Evolutionary conservation across 1,140 invertebrate genomes (phyloP).

Genomic region (Arctopsyche grandis): DNA sequence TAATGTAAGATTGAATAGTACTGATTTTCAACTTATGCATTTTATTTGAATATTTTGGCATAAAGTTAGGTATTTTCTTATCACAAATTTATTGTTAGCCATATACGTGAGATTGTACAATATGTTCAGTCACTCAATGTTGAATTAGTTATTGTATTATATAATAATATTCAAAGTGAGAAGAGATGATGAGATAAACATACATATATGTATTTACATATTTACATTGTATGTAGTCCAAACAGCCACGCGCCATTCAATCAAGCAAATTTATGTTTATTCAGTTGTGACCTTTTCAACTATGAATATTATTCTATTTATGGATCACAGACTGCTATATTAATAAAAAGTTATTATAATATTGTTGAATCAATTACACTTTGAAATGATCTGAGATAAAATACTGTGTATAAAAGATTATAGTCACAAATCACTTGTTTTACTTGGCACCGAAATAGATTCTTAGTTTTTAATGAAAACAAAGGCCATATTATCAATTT

Average conservation of each 20-base stretch:
- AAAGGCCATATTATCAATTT: conserved; percentile 28
- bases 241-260: not conserved
- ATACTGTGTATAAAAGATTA: not conserved
- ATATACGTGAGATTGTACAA: not conserved
- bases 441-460: not conserved
- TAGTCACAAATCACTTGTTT: conserved; percentile 32
- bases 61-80: too few relatives aligned
- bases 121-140: not conserved
- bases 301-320: not conserved
- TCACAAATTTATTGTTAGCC: not conserved
- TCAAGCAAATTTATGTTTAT: not conserved
- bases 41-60: too few relatives aligned
- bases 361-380: not conserved
- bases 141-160: too few relatives aligned
- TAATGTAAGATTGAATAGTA: not conserved
- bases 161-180: too few relatives aligned
- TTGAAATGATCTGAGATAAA: not conserved
- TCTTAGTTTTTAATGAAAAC: conserved; percentile 2
- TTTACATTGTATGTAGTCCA: not conserved
- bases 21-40: too few relatives aligned
- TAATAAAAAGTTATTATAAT: not conserved
- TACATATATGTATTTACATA: not conserved
- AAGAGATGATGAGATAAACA: not conserved
- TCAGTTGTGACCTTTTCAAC: not conserved
- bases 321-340: not conserved